Evolutionary conservation across 2,888 invertebrate genomes (phyloP).

Genomic region (Rugalucina vietnamica): DNA sequence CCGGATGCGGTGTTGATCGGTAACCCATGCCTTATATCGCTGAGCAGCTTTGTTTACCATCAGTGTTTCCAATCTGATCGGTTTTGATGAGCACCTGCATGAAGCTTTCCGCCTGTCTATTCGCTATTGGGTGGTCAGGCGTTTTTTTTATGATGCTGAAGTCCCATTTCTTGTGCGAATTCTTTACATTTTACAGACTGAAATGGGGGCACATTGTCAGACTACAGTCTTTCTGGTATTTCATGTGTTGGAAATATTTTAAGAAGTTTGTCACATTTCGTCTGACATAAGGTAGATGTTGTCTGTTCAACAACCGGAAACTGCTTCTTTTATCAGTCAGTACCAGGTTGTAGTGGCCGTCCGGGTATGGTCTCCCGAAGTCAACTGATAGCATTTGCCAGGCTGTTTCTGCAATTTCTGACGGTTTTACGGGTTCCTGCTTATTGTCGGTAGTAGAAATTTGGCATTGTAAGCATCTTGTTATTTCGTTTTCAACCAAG

Average conservation of each 20-base stretch:
- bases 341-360: constrained; percentile 35
- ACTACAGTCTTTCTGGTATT: constrained; percentile 23
- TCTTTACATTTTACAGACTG: constrained; percentile 27
- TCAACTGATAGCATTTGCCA: not conserved
- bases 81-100: too few species aligned
- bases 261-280: not conserved
- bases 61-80: too few species aligned
- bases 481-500: too few species aligned
- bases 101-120: too few species aligned
- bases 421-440: constrained; percentile 30
- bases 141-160: not conserved
- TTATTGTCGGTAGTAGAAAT: constrained; percentile 18
- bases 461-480: constrained; percentile 33
- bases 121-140: too few species aligned
- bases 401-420: constrained; percentile 26
- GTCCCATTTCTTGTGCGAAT: constrained; percentile 28
- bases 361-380: not conserved
- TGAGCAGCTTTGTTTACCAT: too few species aligned
- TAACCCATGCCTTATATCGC: not conserved
- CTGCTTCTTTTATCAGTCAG: constrained; percentile 9
- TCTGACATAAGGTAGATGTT: constrained; percentile 22
- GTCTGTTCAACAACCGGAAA: constrained; percentile 40
- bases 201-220: constrained; percentile 52
- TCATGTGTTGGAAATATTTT: constrained; percentile 49
- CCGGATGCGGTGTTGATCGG: not conserved